Evolutionary conservation across 1,140 invertebrate species (phyloP), one percentile per base, ranked within the genome.

Genomic region (Zaprionus lachaisei): DNA sequence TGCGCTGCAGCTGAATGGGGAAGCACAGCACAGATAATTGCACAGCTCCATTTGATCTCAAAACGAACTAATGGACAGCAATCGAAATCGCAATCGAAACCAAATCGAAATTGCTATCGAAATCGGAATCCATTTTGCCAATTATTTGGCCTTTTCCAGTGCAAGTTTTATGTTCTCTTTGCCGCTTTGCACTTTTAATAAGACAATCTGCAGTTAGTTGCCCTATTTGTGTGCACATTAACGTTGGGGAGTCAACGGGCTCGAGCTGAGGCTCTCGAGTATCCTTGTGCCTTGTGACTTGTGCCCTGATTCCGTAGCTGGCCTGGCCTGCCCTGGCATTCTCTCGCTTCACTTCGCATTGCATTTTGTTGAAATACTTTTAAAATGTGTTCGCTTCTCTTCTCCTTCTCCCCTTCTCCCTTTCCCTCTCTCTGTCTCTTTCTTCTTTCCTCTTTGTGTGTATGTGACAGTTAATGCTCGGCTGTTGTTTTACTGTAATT

Each of bases 281-380:
- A 65, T 66, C 64, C 64, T 55, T 62, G 38, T 74, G 51, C 57
- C 38, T 38, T 15, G 22, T 55, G 41, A 9, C 22, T 57, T 54
- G n/a, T 66, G 69, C 38, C 44, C 47, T 67, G 67, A 44, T 56
- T 62, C 41, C 41, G 41, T 47, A 9, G n/a, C 41, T 15, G 37
- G 17, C 9, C 31, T 34, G 28, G 28, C 28, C 44, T 60, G 14
- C 12, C 38, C 55, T 44, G 49, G 64, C 65, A 57, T 77, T 65
- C 64, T 60, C 68, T 47, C 22, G 47, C 58, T 72, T 70, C 49
- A 77, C 65, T 77, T 71, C 63, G 49, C 70, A 77, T 75, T 81
- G 84, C 74, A 89, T 79, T 81, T 73, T 78, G 37, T 61, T 79
- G 68, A 89, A 89, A 87, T 89, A 80, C 74, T 81, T 81, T 87